Conservation (phyloP, 2,113 vertebrate species). For the Corythaeola cristata region DNA sequence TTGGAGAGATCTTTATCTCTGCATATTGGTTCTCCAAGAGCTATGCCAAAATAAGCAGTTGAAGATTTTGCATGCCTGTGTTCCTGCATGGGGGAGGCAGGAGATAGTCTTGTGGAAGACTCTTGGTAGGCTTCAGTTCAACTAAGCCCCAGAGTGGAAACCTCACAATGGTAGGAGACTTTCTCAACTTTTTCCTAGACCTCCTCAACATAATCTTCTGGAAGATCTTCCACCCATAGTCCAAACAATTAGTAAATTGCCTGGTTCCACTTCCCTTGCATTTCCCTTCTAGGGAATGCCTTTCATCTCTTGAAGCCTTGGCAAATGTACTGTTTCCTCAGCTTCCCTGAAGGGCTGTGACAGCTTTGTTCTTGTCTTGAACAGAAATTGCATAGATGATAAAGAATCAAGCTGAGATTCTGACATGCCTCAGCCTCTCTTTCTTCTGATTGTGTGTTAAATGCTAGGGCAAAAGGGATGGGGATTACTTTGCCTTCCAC, state of each 20-base stretch:
- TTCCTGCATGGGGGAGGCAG: neutral
- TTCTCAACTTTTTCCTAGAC: neutral
- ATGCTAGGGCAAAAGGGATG: neutral
- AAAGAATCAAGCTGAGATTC: neutral
- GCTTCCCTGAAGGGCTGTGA: neutral
- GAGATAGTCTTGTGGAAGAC: neutral
- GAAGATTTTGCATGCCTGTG: neutral
- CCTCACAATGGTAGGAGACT: neutral
- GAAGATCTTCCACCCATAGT: neutral
- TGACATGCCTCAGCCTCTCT: neutral
- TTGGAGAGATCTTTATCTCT: neutral
- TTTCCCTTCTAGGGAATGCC: constrained; percentile 8
- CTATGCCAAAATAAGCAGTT: neutral
- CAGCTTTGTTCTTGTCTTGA: neutral
- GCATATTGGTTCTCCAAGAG: neutral
- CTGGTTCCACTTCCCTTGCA: neutral
- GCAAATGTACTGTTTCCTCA: neutral
- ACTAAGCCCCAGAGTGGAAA: neutral
- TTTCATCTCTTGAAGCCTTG: constrained; percentile 11
- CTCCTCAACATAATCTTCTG: neutral
- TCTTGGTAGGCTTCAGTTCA: neutral
- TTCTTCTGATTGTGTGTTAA: neutral
- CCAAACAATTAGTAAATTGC: neutral
- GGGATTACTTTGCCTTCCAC: neutral
- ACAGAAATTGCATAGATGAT: neutral